These are phyloP conservation scores for Hippocampus zosterae DNA, from an alignment of 2,113 vertebrate genomes.

Conservation along the genomic window DNA sequence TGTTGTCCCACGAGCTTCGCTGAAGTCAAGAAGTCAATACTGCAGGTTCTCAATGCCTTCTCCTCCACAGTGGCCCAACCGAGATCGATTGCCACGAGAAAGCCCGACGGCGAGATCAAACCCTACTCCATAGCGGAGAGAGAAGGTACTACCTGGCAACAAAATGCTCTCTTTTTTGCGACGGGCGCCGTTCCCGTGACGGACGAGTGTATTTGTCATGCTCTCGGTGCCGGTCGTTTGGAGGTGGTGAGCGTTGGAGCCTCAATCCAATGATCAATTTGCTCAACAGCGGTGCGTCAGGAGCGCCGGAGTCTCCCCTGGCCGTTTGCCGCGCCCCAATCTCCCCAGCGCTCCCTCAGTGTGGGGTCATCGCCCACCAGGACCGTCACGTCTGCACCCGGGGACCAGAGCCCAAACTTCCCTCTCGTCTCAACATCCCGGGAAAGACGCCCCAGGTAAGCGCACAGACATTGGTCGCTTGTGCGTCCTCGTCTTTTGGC, in stretches of 20 bases:
- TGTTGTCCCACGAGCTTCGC: neutral
- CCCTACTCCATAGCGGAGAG: slow-evolving; percentile 85
- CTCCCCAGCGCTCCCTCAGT: slow-evolving; percentile 64
- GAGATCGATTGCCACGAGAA: slow-evolving; percentile 78
- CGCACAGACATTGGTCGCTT: neutral
- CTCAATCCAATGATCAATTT: neutral
- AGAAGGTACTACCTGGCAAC: slow-evolving; percentile 70
- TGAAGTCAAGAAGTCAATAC: neutral
- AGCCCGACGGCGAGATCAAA: slow-evolving; percentile 84
- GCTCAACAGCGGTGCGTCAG: slow-evolving; percentile 73
- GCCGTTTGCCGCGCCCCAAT: slow-evolving; percentile 74
- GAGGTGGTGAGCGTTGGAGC: neutral
- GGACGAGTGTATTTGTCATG: no score
- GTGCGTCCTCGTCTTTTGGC: no score
- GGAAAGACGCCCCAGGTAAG: slow-evolving; percentile 64
- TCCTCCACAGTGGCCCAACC: slow-evolving; percentile 57
- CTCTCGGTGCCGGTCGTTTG: neutral
- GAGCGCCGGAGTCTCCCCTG: slow-evolving; percentile 77
- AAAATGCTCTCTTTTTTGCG: neutral
- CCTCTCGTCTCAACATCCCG: slow-evolving; percentile 60
- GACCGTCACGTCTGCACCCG: slow-evolving; percentile 29
- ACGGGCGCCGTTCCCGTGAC: no score
- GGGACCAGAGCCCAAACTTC: slow-evolving; percentile 45
- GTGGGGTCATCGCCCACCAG: slow-evolving; percentile 67
- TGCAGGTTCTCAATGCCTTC: slow-evolving; percentile 11